Percentiles rank a stretch among this genome's conserved stretches.
Conservation (phyloP, 2,888 invertebrate species). For the Tyria jacobaeae region DNA sequence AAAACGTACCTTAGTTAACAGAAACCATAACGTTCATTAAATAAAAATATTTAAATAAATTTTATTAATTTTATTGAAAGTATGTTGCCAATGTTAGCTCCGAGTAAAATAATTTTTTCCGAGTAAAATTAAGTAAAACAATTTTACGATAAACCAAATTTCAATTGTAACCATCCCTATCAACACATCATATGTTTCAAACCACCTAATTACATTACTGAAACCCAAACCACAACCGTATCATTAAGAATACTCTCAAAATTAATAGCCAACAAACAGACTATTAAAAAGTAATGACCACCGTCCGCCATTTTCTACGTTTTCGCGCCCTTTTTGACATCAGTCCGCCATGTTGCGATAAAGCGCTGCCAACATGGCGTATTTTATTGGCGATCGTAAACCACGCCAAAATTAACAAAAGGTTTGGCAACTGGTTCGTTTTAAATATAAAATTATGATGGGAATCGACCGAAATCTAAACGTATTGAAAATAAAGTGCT, state of each 20-base stretch:
- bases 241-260: conserved; percentile 44
- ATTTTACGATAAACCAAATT: conserved; percentile 1
- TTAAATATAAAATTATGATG: conserved; percentile 79
- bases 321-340: conserved; percentile 71
- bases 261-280: conserved; percentile 60
- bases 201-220: conserved; percentile 24
- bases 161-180: not conserved
- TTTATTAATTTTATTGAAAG: too few species aligned
- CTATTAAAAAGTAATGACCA: conserved; percentile 64
- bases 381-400: conserved; percentile 75
- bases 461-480: conserved; percentile 54
- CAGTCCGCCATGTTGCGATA: conserved; percentile 67
- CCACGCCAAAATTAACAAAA: conserved; percentile 80
- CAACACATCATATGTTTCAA: conserved; percentile 8
- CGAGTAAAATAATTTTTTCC: too few species aligned
- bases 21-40: not conserved
- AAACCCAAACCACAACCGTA: conserved; percentile 26
- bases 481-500: conserved; percentile 39
- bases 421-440: conserved; percentile 78
- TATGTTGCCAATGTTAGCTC: too few species aligned
- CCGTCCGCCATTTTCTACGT: conserved; percentile 54
- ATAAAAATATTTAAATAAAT: not conserved
- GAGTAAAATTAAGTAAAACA: too few species aligned
- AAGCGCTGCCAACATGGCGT: conserved; percentile 71
- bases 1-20: not conserved